Evolutionary conservation across 2,113 vertebrate species (phyloP).

Genomic region (Etia nguti): DNA sequence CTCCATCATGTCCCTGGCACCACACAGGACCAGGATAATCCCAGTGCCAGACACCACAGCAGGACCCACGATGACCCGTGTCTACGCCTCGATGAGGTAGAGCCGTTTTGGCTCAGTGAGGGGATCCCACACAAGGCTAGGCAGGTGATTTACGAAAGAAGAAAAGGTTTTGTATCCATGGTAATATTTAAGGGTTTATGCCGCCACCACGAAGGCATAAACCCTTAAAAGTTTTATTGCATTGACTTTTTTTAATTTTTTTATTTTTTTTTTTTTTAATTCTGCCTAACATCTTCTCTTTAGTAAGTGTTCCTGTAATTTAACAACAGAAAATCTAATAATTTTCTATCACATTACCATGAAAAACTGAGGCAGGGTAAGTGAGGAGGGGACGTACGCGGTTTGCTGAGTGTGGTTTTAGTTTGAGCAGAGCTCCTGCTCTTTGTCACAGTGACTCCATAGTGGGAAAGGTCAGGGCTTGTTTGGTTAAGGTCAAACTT

Average conservation of each 20-base stretch:
- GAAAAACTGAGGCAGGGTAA: background rate
- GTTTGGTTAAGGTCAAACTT: background rate
- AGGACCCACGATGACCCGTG: background rate
- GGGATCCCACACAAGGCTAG: background rate
- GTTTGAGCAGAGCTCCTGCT: background rate
- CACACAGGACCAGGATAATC: background rate
- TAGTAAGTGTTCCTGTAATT: background rate
- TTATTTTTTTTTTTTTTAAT: background rate
- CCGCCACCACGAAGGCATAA: accelerated
- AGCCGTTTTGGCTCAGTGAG: background rate
- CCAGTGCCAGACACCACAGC: background rate
- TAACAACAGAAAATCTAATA: background rate
- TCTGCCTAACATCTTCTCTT: background rate
- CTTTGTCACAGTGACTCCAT: background rate
- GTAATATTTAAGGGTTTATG: background rate
- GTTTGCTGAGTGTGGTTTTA: background rate
- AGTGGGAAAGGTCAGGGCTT: background rate
- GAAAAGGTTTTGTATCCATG: accelerated
- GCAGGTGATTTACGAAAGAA: background rate
- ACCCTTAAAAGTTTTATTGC: background rate
- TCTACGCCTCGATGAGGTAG: background rate
- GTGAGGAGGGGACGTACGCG: background rate
- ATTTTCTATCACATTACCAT: background rate
- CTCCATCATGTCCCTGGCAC: background rate
- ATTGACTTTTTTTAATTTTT: background rate